These are phyloP conservation scores for Oxytorus armatus DNA, from an alignment of 2,888 invertebrate species.

Conservation along the genomic window DNA sequence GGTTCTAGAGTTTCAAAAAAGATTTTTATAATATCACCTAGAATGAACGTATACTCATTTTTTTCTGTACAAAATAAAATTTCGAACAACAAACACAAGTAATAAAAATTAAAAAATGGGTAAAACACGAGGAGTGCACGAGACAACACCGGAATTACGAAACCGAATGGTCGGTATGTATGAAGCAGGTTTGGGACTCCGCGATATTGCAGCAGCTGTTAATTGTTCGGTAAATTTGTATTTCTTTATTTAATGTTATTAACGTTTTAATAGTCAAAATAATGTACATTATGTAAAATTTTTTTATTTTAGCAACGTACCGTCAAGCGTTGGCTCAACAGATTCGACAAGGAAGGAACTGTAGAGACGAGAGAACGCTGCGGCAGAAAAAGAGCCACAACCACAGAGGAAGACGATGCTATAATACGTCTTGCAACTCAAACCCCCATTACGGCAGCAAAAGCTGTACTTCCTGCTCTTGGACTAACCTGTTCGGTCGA, in stretches of 20 bases:
- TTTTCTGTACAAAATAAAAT: no score
- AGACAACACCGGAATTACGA: slow-evolving; percentile 82
- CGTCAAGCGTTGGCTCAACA: slow-evolving; percentile 82
- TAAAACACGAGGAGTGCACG: slow-evolving; percentile 83
- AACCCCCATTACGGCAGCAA: slow-evolving; percentile 82
- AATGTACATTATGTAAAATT: slow-evolving; percentile 9
- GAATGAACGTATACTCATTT: not conserved
- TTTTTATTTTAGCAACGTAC: slow-evolving; percentile 81
- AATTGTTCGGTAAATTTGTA: slow-evolving; percentile 80
- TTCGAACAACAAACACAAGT: not conserved
- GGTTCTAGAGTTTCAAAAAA: not conserved
- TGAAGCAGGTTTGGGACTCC: slow-evolving; percentile 81
- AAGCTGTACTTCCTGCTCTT: slow-evolving; percentile 82
- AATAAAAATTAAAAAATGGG: slow-evolving; percentile 76
- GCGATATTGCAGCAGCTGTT: slow-evolving; percentile 82
- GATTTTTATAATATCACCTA: not conserved
- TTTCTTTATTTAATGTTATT: slow-evolving; percentile 13
- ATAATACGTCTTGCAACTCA: slow-evolving; percentile 82
- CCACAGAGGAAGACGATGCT: slow-evolving; percentile 81
- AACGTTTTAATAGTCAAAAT: no score
- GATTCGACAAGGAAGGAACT: slow-evolving; percentile 82
- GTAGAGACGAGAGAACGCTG: slow-evolving; percentile 83
- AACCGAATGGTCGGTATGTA: slow-evolving; percentile 84
- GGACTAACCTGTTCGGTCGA: slow-evolving; percentile 83
- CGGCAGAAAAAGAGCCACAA: slow-evolving; percentile 82